Evolutionary conservation across 2,888 invertebrate species (phyloP).

Genomic region (Drosophila conformis): DNA sequence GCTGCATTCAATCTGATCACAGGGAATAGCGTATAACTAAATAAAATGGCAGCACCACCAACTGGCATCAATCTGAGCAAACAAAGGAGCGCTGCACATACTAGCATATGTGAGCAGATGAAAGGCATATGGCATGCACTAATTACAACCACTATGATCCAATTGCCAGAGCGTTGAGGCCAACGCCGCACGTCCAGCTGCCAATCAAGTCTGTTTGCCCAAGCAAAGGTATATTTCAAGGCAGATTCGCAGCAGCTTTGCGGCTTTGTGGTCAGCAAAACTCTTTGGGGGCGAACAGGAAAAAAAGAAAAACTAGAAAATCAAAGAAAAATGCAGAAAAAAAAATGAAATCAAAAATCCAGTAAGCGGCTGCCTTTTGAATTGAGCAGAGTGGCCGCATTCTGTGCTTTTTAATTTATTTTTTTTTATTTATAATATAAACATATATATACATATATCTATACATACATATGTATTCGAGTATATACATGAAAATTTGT

Average conservation of each 20-base stretch:
- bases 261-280: constrained; percentile 59
- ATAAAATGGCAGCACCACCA: constrained; percentile 14
- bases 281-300: constrained; percentile 36
- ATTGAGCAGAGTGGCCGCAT: constrained; percentile 14
- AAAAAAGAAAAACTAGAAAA: constrained; percentile 12
- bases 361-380: constrained; percentile 46
- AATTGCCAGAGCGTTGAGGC: constrained; percentile 46
- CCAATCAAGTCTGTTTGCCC: constrained; percentile 70
- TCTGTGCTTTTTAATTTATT: constrained; percentile 2
- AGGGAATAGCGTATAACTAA: background rate
- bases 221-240: constrained; percentile 62
- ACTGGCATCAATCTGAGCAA: constrained; percentile 56
- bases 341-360: constrained; percentile 51
- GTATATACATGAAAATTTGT: constrained; percentile 3
- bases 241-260: constrained; percentile 44
- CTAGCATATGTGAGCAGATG: constrained; percentile 17
- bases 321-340: constrained; percentile 22
- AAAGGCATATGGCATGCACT: constrained; percentile 50
- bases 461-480: background rate
- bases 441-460: constrained; percentile 1
- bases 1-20: constrained; percentile 37
- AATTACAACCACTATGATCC: constrained; percentile 48
- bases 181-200: constrained; percentile 46
- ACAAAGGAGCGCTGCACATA: constrained; percentile 36
- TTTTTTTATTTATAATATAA: background rate